These are phyloP conservation scores for Ramazzottius varieornatus DNA, from an alignment of 2,888 invertebrate genomes.

Conservation along the genomic window DNA sequence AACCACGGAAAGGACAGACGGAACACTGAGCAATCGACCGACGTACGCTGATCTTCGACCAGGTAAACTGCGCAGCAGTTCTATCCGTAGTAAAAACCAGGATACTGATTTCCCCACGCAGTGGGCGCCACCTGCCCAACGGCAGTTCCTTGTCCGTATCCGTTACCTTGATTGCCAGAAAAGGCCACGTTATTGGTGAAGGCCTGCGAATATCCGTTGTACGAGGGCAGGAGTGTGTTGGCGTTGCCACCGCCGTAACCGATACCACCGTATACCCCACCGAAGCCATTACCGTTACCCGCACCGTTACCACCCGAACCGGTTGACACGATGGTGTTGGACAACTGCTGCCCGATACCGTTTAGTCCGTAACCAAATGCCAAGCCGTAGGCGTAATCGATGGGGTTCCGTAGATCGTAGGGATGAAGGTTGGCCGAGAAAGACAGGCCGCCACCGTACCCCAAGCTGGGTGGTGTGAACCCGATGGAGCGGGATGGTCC, in stretches of 20 bases:
- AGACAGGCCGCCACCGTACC: conserved; percentile 1
- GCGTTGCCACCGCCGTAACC: background rate
- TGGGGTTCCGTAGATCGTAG: background rate
- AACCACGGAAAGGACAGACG: no score
- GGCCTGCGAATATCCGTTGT: background rate
- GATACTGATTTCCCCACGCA: background rate
- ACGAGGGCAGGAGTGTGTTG: background rate
- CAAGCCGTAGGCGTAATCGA: background rate
- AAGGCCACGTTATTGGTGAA: background rate
- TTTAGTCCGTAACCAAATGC: background rate
- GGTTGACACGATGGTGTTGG: background rate
- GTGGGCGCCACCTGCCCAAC: background rate
- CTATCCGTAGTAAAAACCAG: background rate
- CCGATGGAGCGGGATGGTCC: background rate
- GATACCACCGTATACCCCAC: background rate
- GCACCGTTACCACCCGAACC: background rate
- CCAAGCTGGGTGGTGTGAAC: background rate
- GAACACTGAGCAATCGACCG: no score
- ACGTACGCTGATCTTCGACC: no score
- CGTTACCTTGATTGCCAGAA: background rate
- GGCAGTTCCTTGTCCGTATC: background rate
- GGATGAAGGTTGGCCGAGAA: background rate
- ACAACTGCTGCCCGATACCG: background rate
- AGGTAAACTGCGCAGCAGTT: no score
- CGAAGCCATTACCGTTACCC: background rate